Evolutionary conservation across 1,140 invertebrate species (phyloP).

Genomic region (Lucilia sericata): DNA sequence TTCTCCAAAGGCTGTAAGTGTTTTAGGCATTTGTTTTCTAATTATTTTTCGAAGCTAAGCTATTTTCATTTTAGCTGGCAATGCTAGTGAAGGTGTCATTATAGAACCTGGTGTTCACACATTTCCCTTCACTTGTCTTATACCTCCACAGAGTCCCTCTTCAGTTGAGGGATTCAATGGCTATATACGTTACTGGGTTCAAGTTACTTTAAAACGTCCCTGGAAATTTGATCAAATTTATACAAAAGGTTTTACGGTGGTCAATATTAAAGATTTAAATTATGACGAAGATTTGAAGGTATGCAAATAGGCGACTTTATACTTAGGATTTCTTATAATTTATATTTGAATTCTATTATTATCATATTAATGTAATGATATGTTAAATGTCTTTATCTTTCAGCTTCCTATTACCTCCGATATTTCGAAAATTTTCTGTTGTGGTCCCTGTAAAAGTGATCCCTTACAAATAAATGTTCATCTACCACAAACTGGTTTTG

Average conservation of each 20-base stretch:
- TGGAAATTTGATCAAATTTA: conserved; percentile 81
- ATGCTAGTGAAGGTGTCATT: conserved; percentile 32
- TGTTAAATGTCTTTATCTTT: background rate
- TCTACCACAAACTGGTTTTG: conserved; percentile 60
- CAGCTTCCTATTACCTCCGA: conserved; percentile 58
- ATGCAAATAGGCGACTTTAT: background rate
- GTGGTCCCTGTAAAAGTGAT: conserved; percentile 57
- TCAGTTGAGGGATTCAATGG: conserved; percentile 80
- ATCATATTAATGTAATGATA: no score
- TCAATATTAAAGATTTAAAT: conserved; percentile 80
- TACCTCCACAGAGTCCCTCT: conserved; percentile 73
- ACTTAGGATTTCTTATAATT: no score
- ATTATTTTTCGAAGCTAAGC: background rate
- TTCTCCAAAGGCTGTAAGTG: conserved; percentile 51
- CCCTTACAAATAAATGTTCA: conserved; percentile 56
- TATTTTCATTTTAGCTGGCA: background rate
- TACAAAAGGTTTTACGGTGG: conserved; percentile 78
- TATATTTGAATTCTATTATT: no score
- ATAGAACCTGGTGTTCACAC: conserved; percentile 69
- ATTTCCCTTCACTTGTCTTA: conserved; percentile 72
- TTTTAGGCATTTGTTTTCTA: background rate
- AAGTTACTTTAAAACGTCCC: conserved; percentile 76
- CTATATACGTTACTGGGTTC: conserved; percentile 76
- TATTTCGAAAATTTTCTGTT: conserved; percentile 56
- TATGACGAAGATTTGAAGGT: conserved; percentile 65